These are phyloP conservation scores for Agonum fuliginosum DNA, from an alignment of 2,888 invertebrate genomes.

Conservation along the genomic window DNA sequence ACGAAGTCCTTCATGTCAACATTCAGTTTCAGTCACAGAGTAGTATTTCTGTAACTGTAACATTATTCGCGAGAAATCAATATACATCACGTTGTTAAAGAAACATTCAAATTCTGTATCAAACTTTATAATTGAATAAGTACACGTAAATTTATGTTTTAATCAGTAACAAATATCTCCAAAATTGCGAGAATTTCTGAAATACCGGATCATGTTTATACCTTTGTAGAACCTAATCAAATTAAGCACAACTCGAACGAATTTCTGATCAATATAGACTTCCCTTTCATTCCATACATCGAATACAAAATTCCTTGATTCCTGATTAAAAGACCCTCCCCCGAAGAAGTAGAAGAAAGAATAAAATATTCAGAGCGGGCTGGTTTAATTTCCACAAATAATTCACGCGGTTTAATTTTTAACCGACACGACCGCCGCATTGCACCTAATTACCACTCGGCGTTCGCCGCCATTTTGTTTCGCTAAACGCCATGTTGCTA, in stretches of 20 bases:
- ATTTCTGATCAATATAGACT: neutral
- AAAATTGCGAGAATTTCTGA: too few species aligned
- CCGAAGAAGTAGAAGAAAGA: conserved; percentile 13
- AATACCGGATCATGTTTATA: neutral
- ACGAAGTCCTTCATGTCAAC: too few species aligned
- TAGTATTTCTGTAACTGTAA: too few species aligned
- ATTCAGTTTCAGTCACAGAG: too few species aligned
- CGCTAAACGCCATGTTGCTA: conserved; percentile 5
- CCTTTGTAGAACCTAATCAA: conserved; percentile 2
- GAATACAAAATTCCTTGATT: neutral
- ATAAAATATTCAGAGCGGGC: conserved; percentile 41
- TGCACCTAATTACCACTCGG: conserved; percentile 26
- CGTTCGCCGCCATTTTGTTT: conserved; percentile 15
- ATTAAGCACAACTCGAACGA: neutral
- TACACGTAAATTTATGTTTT: too few species aligned
- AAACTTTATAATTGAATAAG: too few species aligned
- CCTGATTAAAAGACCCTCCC: conserved; percentile 1
- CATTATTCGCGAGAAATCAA: too few species aligned
- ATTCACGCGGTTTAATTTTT: conserved; percentile 47
- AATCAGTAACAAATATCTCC: too few species aligned
- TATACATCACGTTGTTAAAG: too few species aligned
- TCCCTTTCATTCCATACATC: conserved; percentile 2
- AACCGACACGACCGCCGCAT: conserved; percentile 22
- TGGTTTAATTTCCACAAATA: conserved; percentile 35
- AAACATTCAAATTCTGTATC: too few species aligned